Base-by-base conservation (phyloP, 1,140 invertebrate species). In the Drosophila mayri region DNA sequence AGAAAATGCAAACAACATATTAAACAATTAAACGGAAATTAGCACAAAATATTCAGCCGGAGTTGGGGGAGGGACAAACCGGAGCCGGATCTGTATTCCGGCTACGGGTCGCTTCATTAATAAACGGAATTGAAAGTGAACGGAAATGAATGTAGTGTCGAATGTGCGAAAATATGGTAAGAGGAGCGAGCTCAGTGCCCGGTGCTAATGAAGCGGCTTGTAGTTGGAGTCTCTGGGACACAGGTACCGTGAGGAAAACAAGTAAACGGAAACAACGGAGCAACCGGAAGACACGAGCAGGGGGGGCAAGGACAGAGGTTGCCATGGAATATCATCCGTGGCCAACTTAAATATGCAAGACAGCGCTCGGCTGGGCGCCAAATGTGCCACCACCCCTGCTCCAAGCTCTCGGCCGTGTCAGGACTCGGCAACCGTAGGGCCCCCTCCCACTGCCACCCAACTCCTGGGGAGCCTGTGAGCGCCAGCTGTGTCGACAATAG, bases 1-100 rank as follows among this genome's bases (percentile, higher is more conserved):
- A 79, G 85, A 80, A 80, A 88, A 80, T 87, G 84, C 84, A 83
- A 87, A 87, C 84, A 87, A 88, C 74, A 87, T 87, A 88, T 88
- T 90, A 88, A 88, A 88, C 85, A 88, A 88, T 88, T 88, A 88
- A 90, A 88, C 84, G 84, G 84, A 88, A 88, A 88, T 88, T 88
- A 88, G 73, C 84, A 88, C 85, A 68, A 84, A 84, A 84, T 87
- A 73, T 76, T 80, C 85, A 78, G 4, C 0, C 62, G 11, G 41
- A 25, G 20, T 2, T 40, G n/a, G 1, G 30, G 46, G 41, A 3
- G 7, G 41, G 50, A 35, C 18, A 0, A 16, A 3, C 50, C 38
- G 40, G 54, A 30, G 30, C 35, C 16, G 58, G 57, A 62, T 65
- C 52, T 54, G 52, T 54, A 38, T 18, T n/a, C 58, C 40, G 22